Base-by-base conservation (phyloP, 2,888 invertebrate species). In the Brachyptera risi region DNA sequence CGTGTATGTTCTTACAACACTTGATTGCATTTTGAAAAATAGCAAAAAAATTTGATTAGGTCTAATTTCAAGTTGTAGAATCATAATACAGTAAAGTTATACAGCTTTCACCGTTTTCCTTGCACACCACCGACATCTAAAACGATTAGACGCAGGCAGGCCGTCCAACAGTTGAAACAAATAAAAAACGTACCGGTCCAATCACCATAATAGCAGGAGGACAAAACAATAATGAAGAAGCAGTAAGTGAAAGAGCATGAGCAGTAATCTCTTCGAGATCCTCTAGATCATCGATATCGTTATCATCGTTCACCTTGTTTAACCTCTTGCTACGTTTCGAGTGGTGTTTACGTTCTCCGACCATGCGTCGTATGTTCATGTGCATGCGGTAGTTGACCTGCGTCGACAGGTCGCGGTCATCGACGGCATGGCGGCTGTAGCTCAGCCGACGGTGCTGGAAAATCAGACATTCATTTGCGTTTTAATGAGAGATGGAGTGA, bases 351-450 rank as follows among this genome's bases (percentile, higher is more conserved):
- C 90, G 87, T 73, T 92, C 92, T 65, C 91, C 92, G 59, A 93
- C 88, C 75, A 94, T 81, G 50, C 92, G 83, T 60, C 93, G 81
- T 73, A 92, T 92, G 73, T 93, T 93, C 85, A 91, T 89, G 75
- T 92, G 92, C 77, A 91, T 89, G 76, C 88, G 88, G 76, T 94
- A 92, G 80, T 90, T 92, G 64, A 86, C 84, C 80, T 90, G 91
- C 38, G 89, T 92, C 61, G 90, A 87, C 67, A 93, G 80, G 77
- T 94, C 93, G 63, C 88, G 81, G 74, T 94, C 93, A 74, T 92
- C 89, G 57, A 94, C 92, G 38, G 93, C 91, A 73, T 94, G 93
- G 58, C 93, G 83, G 73, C 92, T 92, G 80, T 94, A 94, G 78
- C 92, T 92, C 69, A 93, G 79, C 60, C 92, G 84, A 60, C 93